Conservation (phyloP, 2,888 invertebrate genomes). For the Drosophila dives region DNA sequence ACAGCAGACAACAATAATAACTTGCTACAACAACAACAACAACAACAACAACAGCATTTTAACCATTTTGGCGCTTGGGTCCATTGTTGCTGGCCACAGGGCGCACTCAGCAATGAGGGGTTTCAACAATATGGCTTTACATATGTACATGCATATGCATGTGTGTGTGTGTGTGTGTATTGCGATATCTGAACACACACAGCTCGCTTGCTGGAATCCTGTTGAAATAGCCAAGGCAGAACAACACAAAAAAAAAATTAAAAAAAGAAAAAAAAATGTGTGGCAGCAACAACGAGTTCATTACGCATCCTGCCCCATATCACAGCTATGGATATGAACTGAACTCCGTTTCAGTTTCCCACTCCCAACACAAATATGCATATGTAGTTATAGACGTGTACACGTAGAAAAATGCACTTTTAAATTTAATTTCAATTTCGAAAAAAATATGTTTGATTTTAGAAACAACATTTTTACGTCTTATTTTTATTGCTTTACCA, state of each 20-base stretch:
- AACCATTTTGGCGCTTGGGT: constrained; percentile 64
- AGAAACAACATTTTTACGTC: background rate
- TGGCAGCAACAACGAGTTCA: constrained; percentile 63
- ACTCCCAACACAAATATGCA: background rate
- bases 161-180: constrained; percentile 1
- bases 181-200: constrained; percentile 36
- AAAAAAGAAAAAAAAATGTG: background rate
- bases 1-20: constrained; percentile 22
- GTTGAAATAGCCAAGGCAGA: constrained; percentile 56
- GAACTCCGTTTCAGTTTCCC: constrained; percentile 5
- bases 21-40: constrained; percentile 22
- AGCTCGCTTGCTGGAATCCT: constrained; percentile 43
- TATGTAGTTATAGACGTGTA: background rate
- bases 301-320: constrained; percentile 65
- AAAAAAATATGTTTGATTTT: background rate
- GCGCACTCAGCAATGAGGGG: constrained; percentile 28
- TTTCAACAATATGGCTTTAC: constrained; percentile 58
- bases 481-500: background rate
- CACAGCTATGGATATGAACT: constrained; percentile 11
- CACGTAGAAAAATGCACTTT: background rate
- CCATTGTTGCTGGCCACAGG: constrained; percentile 67
- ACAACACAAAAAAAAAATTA: background rate
- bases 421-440: background rate
- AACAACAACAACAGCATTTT: constrained; percentile 41
- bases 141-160: background rate